phyloP scores from a whole-genome alignment of 2,888 invertebrate species.

The Rhorus exstirpatorius region DNA sequence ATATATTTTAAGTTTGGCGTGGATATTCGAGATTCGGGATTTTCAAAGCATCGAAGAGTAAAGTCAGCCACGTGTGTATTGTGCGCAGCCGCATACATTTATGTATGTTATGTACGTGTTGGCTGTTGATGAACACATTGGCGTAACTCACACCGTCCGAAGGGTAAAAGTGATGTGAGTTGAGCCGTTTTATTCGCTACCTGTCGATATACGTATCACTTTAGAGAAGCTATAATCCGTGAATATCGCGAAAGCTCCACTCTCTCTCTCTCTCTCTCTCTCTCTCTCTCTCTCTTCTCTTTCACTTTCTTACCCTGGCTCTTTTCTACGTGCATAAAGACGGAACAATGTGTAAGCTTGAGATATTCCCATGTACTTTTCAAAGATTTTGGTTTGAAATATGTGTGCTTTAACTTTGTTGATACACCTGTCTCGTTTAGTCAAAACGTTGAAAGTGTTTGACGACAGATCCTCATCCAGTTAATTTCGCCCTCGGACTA shows the following conservation, averaged over 20 bases:
- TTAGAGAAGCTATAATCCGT: background rate
- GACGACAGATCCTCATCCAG: constrained; percentile 15
- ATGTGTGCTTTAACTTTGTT: constrained; percentile 5
- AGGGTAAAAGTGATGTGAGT: background rate
- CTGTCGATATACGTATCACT: too few relatives aligned
- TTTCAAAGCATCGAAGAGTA: constrained; percentile 18
- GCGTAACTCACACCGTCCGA: background rate
- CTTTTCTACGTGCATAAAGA: background rate
- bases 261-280: background rate
- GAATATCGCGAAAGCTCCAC: background rate
- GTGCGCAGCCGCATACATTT: background rate
- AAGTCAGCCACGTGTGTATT: constrained; percentile 6
- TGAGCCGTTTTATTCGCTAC: background rate
- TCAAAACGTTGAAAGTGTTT: constrained; percentile 33
- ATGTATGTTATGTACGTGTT: background rate
- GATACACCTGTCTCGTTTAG: background rate
- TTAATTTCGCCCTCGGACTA: constrained; percentile 17
- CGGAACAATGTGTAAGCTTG: background rate
- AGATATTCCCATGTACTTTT: constrained; percentile 17
- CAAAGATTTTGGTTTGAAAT: background rate
- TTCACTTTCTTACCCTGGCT: too few relatives aligned
- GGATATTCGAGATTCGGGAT: constrained; percentile 12
- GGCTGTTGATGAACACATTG: background rate
- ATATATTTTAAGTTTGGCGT: constrained; percentile 28
- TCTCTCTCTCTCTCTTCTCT: background rate